Percentiles rank a stretch among this genome's conserved stretches.
phyloP scores from a whole-genome alignment of 2,797 vertebrate genomes.

The Poecilia picta region DNA sequence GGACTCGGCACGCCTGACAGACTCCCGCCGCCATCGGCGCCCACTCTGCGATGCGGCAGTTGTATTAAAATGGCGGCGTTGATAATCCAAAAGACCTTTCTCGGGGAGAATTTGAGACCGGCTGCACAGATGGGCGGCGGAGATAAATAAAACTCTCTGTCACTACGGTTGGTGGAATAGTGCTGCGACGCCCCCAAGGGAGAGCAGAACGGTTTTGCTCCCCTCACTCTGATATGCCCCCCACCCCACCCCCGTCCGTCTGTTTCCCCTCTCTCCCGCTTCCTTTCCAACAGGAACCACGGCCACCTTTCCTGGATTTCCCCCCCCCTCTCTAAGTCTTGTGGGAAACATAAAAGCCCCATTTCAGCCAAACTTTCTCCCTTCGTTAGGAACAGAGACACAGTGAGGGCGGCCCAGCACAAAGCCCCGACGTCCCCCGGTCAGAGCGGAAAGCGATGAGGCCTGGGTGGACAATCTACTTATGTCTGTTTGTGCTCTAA shows the following conservation, averaged over 20 bases:
- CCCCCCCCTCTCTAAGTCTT: slow-evolving; percentile 49
- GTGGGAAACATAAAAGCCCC: slow-evolving; percentile 56
- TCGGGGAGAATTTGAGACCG: slow-evolving; percentile 89
- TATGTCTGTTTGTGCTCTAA: slow-evolving; percentile 67
- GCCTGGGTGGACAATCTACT: slow-evolving; percentile 70
- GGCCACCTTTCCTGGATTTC: slow-evolving; percentile 60
- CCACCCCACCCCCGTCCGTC: slow-evolving; percentile 50
- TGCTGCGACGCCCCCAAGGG: slow-evolving; percentile 88
- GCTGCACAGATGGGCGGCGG: slow-evolving; percentile 91
- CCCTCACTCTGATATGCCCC: slow-evolving; percentile 52
- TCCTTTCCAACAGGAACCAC: slow-evolving; percentile 42
- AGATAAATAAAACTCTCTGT: slow-evolving; percentile 94
- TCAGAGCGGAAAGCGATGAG: slow-evolving; percentile 42
- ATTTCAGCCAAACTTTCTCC: slow-evolving; percentile 43
- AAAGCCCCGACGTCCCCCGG: slow-evolving; percentile 28
- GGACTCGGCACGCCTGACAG: slow-evolving; percentile 81
- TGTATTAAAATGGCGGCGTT: slow-evolving; percentile 92
- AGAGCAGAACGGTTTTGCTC: slow-evolving; percentile 73
- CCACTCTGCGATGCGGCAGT: slow-evolving; percentile 90
- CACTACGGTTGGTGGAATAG: slow-evolving; percentile 88
- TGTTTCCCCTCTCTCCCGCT: slow-evolving; percentile 48
- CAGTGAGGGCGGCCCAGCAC: not conserved
- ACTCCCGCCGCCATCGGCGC: slow-evolving; percentile 79
- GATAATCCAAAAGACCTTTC: slow-evolving; percentile 95
- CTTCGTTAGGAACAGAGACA: slow-evolving; percentile 35